Conservation (phyloP, 2,113 vertebrate species). For the Engystomops pustulosus region DNA sequence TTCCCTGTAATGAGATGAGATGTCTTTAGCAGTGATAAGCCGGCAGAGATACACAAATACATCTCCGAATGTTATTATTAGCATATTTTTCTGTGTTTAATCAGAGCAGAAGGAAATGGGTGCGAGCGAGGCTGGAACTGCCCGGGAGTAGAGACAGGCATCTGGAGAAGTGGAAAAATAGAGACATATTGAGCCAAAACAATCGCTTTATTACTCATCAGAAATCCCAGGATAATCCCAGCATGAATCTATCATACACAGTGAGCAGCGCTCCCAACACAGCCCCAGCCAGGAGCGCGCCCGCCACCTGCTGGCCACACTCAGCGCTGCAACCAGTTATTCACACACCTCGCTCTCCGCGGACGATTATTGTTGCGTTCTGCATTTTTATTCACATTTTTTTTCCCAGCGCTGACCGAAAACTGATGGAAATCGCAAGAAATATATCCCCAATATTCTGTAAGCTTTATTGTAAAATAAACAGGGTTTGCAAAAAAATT, state of each 20-base stretch:
- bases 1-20: not conserved
- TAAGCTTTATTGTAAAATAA: too few relatives aligned
- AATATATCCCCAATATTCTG: not conserved
- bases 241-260: not conserved
- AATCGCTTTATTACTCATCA: slow-evolving; percentile 44
- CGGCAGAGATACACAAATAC: not conserved
- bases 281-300: not conserved
- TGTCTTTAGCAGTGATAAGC: not conserved
- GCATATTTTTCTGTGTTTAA: slow-evolving; percentile 20
- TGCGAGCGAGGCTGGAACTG: not conserved
- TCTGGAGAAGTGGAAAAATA: slow-evolving; percentile 16
- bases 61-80: slow-evolving; percentile 10
- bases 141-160: not conserved
- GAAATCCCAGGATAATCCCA: slow-evolving; percentile 13
- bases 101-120: slow-evolving; percentile 39
- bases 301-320: not conserved
- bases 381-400: not conserved
- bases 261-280: not conserved
- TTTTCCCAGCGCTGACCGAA: not conserved
- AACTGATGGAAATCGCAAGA: not conserved
- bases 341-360: not conserved
- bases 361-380: not conserved
- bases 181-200: slow-evolving; percentile 30
- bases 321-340: not conserved
- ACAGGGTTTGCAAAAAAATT: too few relatives aligned